Percentiles rank a stretch among this genome's conserved stretches.
Evolutionary conservation across 1,140 invertebrate species (phyloP).

Genomic region (Phortica variegata): DNA sequence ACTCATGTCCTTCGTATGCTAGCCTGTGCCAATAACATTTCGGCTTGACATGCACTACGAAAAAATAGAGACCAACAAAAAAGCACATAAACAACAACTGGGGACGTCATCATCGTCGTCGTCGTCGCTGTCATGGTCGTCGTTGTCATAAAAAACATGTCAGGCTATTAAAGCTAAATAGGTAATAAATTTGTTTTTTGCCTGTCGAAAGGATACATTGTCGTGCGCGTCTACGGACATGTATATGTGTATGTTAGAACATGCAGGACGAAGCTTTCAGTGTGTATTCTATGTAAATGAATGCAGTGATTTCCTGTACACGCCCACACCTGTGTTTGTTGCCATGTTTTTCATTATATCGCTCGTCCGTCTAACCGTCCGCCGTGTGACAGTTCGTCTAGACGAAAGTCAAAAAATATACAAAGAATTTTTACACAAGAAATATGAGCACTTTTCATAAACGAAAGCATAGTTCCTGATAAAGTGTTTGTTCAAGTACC

Average conservation of each 20-base stretch:
- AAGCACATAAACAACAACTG: conserved; percentile 19
- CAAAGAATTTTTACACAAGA: no score
- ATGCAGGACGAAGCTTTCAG: conserved; percentile 27
- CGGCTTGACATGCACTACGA: conserved; percentile 11
- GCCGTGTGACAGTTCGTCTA: no score
- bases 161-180: conserved; percentile 50
- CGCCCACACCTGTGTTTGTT: not conserved
- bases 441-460: no score
- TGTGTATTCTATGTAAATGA: conserved; percentile 9
- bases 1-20: conserved; percentile 29
- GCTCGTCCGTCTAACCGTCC: no score
- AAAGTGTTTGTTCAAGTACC: no score
- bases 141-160: conserved; percentile 37
- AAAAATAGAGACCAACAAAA: not conserved
- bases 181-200: conserved; percentile 49
- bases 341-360: no score
- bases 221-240: no score
- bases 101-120: conserved; percentile 35
- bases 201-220: conserved; percentile 40
- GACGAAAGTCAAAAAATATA: no score
- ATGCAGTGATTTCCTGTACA: conserved; percentile 26
- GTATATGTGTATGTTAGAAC: no score
- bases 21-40: conserved; percentile 16
- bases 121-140: no score
- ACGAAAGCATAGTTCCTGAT: no score